Base-by-base conservation (phyloP, 2,113 vertebrate genomes). In the Argyrosomus japonicus region DNA sequence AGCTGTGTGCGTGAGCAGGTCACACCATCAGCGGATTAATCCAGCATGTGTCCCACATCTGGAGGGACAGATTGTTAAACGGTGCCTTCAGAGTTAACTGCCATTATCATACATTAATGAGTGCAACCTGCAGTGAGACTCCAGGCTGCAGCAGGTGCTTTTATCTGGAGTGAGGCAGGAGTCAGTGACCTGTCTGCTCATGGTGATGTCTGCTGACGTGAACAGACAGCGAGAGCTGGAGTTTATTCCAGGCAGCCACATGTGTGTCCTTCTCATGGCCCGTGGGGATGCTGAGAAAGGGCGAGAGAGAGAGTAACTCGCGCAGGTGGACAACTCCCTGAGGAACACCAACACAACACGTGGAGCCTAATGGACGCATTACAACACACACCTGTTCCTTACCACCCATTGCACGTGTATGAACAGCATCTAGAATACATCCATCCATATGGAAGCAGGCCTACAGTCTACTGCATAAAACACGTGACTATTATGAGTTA, bases 11-110 rank as follows among this genome's bases (percentile, higher is more conserved):
- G 23, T 61, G 75, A 78, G 72, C 19, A 27, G 40, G 50, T 56
- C 64, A 68, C 77, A 64, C 29, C 65, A 80, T 76, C 81, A 73
- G 64, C 4, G 86, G 90, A 92, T 91, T 91, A 91, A 79, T 82
- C 7, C 86, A 77, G 51, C 51, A 82, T 62, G 69, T 81, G 74
- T 51, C 83, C 88, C 69, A 89, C 88, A 90, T 93, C 90, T 92
- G 87, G 79, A 67, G 32, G 48, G 57, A 60, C 62, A 75, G 56
- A 54, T 48, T 67, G 75, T 7, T 21, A 43, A 43, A 50, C 43
- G 27, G 23, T 68, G 75, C 29, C 23, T 18, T 63, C 21, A 43
- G 29, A 23, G 43, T 29, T 75, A 45, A 48, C 13, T 51, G n/a
- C 2, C 21, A 32, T 36, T 51, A 36, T 54, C 70, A 60, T 13